Evolutionary conservation across 1,140 invertebrate genomes (phyloP), one percentile per base, ranked within the genome.

Genomic region (Bombus terrestris): DNA sequence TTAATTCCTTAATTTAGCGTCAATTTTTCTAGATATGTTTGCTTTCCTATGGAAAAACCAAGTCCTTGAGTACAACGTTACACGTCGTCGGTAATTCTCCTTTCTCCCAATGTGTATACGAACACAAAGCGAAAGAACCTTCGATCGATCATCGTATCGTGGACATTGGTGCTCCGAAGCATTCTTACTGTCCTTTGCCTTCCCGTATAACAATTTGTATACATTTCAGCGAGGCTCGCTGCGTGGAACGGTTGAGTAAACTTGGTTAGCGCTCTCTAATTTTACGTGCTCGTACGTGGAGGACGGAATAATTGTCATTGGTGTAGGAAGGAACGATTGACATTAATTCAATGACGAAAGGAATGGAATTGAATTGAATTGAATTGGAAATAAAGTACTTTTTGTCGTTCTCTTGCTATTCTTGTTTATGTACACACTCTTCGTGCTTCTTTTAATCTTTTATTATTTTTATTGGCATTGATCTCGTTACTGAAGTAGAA

Each of bases 131-230:
- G 73, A 69, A 32, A 69, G 18, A 83, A 68, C 73, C 62, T 77
- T 53, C 73, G 59, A 83, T 83, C 72, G 57, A 75, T 83, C 71
- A 75, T 82, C 41, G 72, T 35, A 81, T 12, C 69, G 39, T 41
- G 32, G 41, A 71, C 43, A 80, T 35, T 57, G 35, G 8, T 37
- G 32, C 28, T 68, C 25, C 3, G 3, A 72, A 32, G 25, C 37
- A 32, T 72, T 72, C 25, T 37, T 71, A 32, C 39, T 22, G 35
- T 68, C 43, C 43, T 80, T 22, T 53, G 47, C 47, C 47, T 53
- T 53, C 47, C 18, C 39, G 41, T 28, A 25, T 57, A 35, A 73
- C 69, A 81, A 81, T 81, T 81, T 71, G 69, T 62, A 69, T 37
- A 73, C 69, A 41, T 73, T 81, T 62, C 39, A 57, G 25, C 53